Evolutionary conservation across 1,140 invertebrate species (phyloP).

Genomic region (Scylla paramamosain): DNA sequence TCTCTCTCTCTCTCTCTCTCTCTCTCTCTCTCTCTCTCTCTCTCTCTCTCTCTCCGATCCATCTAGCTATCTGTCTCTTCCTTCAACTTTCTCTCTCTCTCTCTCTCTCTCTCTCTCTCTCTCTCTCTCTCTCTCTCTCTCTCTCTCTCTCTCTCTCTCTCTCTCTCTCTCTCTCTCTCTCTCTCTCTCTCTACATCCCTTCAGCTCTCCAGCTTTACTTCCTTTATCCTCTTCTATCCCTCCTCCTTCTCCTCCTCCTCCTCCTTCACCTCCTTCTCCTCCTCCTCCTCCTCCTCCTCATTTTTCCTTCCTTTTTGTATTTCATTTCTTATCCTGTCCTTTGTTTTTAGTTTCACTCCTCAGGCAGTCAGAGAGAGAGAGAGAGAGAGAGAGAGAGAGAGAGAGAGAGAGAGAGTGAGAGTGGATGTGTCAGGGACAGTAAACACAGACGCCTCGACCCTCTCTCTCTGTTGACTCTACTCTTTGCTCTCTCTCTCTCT

Average conservation of each 20-base stretch:
- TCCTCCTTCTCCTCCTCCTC: background rate
- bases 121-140: slow-evolving; percentile 45
- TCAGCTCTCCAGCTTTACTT: background rate
- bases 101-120: slow-evolving; percentile 28
- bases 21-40: background rate
- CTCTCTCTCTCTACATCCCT: background rate
- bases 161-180: background rate
- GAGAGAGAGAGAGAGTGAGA: background rate
- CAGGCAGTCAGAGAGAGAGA: background rate
- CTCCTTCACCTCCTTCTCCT: background rate
- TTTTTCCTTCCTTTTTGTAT: too few relatives aligned
- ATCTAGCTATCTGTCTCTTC: background rate
- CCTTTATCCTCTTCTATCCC: background rate
- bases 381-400: slow-evolving; percentile 42
- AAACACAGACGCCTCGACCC: background rate
- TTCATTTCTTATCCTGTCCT: too few relatives aligned
- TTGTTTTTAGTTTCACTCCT: too few relatives aligned
- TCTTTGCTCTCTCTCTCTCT: background rate
- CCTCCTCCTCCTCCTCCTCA: background rate
- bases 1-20: slow-evolving; percentile 52
- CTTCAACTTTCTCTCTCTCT: slow-evolving; percentile 36
- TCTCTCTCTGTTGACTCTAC: background rate
- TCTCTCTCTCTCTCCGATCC: slow-evolving; percentile 29
- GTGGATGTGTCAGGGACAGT: background rate
- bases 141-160: slow-evolving; percentile 31